Base-by-base conservation (phyloP, 1,140 invertebrate genomes). In the Saccostrea echinata region DNA sequence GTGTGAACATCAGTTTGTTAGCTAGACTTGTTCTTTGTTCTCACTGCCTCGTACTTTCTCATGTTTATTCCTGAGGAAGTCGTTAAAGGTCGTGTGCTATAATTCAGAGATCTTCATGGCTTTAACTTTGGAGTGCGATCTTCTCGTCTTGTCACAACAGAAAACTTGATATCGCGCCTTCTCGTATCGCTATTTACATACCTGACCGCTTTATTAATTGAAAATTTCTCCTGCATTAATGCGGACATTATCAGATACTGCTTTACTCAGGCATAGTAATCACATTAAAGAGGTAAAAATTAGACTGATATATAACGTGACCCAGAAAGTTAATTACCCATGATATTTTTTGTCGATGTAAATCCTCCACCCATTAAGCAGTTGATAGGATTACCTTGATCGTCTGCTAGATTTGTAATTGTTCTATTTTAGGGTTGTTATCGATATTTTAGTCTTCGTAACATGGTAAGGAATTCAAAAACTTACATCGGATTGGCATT, bases 381-480 rank as follows among this genome's bases (percentile, higher is more conserved):
- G 27, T 30, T 76, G 12, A 76, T 33, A 76, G 68, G 24, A 76
- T 61, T 61, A 21, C n/a, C 4, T 21, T 21, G 18, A 30, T 27
- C 64, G 64, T 71, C 27, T 71, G 64, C 27, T 71, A 71, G 24
- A 76, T 76, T 76, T 30, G 27, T 76, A 33, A 76, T 11, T 33
- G 27, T 76, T 76, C 68, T 76, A 76, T 76, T 76, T 76, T 76
- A 16, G 27, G 68, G 33, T 27, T 16, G 68, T 13, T 11, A 76
- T 76, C 68, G 27, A 76, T 76, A 16, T 76, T 2, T 76, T 27
- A 27, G 27, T 30, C 13, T 76, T 13, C 30, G 6, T 76, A 33
- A 61, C 16, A 21, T 61, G 13, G 21, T 61, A 21, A 21, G n/a
- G 21, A 21, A 61, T 61, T n/a, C 9, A 9, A 43, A 43, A 8